These are phyloP conservation scores for Peromyscus leucopus DNA, from an alignment of 2,113 vertebrate species.

Conservation along the genomic window DNA sequence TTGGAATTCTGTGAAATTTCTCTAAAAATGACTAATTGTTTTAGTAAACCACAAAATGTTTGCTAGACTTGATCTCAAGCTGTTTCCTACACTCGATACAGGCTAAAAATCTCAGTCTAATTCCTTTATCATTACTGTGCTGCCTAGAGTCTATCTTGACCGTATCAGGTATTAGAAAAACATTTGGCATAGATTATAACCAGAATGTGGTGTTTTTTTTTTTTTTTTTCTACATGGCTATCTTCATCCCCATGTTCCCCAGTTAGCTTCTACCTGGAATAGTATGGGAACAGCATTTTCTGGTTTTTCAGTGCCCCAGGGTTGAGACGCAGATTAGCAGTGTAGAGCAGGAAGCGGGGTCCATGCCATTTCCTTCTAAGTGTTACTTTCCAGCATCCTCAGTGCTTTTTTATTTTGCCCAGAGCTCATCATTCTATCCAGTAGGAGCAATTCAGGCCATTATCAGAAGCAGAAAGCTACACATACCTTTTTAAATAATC, in stretches of 20 bases:
- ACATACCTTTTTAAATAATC: conserved; percentile 1
- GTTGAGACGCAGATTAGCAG: conserved; percentile 28
- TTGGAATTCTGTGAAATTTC: conserved; percentile 5
- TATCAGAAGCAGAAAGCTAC: conserved; percentile 44
- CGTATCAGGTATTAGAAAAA: conserved; percentile 22
- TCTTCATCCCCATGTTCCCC: conserved; percentile 28
- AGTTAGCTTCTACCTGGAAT: conserved; percentile 31
- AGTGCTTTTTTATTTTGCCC: conserved; percentile 61
- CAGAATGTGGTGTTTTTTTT: conserved; percentile 32
- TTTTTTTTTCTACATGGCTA: not conserved
- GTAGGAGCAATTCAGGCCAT: not conserved
- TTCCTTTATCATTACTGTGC: conserved; percentile 20
- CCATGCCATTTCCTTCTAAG: conserved; percentile 45
- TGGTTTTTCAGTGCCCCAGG: conserved; percentile 46
- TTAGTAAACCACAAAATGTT: conserved; percentile 24
- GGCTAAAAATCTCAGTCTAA: conserved; percentile 32
- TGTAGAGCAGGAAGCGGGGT: conserved; percentile 58
- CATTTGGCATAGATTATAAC: conserved; percentile 43
- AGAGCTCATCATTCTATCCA: conserved; percentile 59
- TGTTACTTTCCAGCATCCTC: conserved; percentile 34
- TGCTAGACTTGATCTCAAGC: conserved; percentile 31
- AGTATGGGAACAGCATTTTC: conserved; percentile 47
- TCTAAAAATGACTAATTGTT: not conserved
- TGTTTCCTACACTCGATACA: not conserved
- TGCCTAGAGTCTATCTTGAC: not conserved